These are phyloP conservation scores for Athene cunicularia DNA, from an alignment of 2,113 vertebrate genomes.

Conservation along the genomic window DNA sequence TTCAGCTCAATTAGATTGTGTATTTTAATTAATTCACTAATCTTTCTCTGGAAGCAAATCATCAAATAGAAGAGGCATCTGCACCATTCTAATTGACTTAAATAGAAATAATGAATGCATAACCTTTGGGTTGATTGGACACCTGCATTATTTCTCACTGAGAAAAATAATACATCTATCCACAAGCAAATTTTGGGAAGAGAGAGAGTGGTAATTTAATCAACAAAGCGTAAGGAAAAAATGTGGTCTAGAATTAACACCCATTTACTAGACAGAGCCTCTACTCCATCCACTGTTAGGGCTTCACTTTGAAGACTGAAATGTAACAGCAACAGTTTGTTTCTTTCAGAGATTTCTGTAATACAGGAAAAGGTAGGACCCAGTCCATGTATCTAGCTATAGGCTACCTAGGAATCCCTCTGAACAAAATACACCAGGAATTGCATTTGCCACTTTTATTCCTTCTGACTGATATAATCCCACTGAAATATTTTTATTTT, in stretches of 20 bases:
- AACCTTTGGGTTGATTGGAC: not conserved
- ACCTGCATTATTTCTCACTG: constrained; percentile 45
- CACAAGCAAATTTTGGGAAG: not conserved
- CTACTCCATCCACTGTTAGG: not conserved
- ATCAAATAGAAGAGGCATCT: constrained; percentile 38
- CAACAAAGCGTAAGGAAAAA: not conserved
- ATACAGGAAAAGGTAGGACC: not conserved
- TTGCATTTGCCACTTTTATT: not conserved
- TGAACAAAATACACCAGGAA: not conserved
- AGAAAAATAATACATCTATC: constrained; percentile 8
- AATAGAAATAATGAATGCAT: constrained; percentile 7
- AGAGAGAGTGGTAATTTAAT: not conserved
- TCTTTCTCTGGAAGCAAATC: constrained; percentile 15
- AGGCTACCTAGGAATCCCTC: not conserved
- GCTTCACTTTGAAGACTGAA: not conserved
- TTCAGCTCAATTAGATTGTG: constrained; percentile 17
- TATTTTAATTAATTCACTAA: constrained; percentile 49
- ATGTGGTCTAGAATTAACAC: not conserved
- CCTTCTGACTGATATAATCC: not conserved
- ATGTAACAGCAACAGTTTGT: not conserved
- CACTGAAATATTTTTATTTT: not conserved
- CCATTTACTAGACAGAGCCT: not conserved
- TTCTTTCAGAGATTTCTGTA: not conserved
- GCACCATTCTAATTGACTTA: constrained; percentile 11
- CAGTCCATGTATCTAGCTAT: not conserved